phyloP scores from a whole-genome alignment of 2,797 vertebrate genomes.

The Premnoplex brunnescens region DNA sequence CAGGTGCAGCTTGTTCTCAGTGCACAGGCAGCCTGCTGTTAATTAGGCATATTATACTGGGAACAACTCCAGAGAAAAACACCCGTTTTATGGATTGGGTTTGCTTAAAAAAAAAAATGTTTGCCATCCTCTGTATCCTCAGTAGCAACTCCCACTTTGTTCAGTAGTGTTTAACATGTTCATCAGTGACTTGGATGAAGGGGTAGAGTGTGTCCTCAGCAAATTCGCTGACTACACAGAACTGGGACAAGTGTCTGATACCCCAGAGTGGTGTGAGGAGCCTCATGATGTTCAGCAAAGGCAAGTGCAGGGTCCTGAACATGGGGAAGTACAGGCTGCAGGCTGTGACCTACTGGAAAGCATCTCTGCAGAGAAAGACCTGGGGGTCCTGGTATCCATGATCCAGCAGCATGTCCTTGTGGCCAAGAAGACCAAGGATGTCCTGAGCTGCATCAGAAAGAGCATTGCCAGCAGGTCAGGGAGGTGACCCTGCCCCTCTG shows the following conservation, averaged over 20 bases:
- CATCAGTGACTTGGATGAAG: not conserved
- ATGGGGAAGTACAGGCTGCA: not conserved
- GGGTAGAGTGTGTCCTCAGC: not conserved
- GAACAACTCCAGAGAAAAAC: not conserved
- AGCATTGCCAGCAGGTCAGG: rapidly evolving
- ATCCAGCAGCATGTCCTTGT: not conserved
- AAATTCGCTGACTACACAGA: not conserved
- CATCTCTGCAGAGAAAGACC: not conserved
- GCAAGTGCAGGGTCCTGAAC: not conserved
- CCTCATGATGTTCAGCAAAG: not conserved
- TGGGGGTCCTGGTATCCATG: not conserved
- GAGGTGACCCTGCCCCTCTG: not conserved
- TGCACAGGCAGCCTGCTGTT: not conserved
- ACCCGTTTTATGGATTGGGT: not conserved
- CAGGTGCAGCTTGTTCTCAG: not conserved
- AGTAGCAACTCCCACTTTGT: not conserved
- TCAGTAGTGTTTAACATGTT: not conserved
- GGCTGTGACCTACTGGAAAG: not conserved
- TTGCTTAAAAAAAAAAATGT: not conserved
- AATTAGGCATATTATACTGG: not conserved
- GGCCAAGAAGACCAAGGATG: not conserved
- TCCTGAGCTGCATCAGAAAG: not conserved
- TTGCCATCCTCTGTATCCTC: not conserved
- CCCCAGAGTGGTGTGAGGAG: not conserved
- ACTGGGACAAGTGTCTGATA: not conserved